These are phyloP conservation scores for Ctenomys sociabilis DNA, from an alignment of 2,113 vertebrate genomes.

Conservation along the genomic window DNA sequence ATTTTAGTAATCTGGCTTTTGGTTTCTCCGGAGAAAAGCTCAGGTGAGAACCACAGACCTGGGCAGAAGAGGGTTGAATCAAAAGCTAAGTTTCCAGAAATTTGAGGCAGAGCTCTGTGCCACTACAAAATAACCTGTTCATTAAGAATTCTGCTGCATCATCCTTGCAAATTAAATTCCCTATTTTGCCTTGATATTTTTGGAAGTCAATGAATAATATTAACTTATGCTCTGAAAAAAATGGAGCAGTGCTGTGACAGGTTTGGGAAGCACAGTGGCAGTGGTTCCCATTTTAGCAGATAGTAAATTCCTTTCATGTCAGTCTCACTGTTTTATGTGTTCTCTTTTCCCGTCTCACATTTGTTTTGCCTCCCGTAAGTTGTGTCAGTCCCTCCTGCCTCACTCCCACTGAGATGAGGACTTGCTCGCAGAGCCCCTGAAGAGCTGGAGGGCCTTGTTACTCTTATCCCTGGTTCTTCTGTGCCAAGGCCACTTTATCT, in stretches of 20 bases:
- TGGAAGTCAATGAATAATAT: conserved; percentile 65
- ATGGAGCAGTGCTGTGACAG: not conserved
- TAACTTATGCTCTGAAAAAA: conserved; percentile 42
- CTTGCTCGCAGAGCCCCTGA: not conserved
- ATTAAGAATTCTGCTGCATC: conserved; percentile 64
- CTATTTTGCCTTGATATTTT: conserved; percentile 70
- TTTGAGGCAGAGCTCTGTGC: conserved; percentile 51
- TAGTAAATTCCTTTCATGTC: conserved; percentile 37
- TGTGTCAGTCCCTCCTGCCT: not conserved
- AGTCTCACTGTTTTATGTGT: not conserved
- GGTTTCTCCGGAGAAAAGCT: not conserved
- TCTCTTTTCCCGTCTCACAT: conserved; percentile 28
- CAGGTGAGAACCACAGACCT: conserved; percentile 9
- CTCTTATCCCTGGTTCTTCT: not conserved
- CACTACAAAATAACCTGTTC: conserved; percentile 65
- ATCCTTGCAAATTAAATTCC: conserved; percentile 74
- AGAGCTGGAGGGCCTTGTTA: not conserved
- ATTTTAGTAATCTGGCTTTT: not conserved
- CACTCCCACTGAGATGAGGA: not conserved
- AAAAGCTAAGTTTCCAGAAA: conserved; percentile 56
- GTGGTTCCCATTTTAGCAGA: not conserved
- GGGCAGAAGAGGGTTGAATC: conserved; percentile 15
- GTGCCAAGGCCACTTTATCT: conserved; percentile 15
- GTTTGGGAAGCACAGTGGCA: conserved; percentile 25
- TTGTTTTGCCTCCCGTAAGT: not conserved